Base-by-base conservation (phyloP, 1,140 invertebrate species). In the Drosophila triauraria region DNA sequence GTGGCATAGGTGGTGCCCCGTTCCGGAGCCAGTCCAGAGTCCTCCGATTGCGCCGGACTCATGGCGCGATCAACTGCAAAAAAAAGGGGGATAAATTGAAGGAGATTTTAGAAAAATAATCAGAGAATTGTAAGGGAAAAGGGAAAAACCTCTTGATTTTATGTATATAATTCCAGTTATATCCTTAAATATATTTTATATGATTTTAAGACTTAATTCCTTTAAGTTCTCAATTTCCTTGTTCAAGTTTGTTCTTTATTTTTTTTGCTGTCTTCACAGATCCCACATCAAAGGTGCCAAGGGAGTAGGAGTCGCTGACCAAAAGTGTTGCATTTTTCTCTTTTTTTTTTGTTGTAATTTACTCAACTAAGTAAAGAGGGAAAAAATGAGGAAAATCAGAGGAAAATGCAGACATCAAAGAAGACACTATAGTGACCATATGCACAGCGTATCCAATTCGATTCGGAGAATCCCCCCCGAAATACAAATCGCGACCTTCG, bases 31-130 rank as follows among this genome's bases (percentile, higher is more conserved):
- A 93, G 60, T 27, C 92, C 92, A 23, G 86, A 91, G 77, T 93
- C 92, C 76, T 93, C 92, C 15, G 92, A 93, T 62, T 93, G 92
- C 61, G 92, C 92, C 38, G 92, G 92, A 82, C 91, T 92, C 91
- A 93, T 92, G 53, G 92, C 92, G 15, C 92, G 91, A 68, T 93
- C 92, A 70, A 91, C 91, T 92, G 79, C 23, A 84, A 88, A 30
- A 44, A 46, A 6, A 30, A 5, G 27, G 27, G 1, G 27, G 6
- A 20, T 1, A 20, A 20, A 20, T 20, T 20, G n/a, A 20, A 20
- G 20, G 20, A 20, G 20, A 20, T 20, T 20, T 20, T 20, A 20
- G 20, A 20, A 20, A 30, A 30, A 30, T 30, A 30, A 30, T 30
- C 27, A 30, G 27, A 30, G 6, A 30, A 30, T 30, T 10, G 32